Conservation (phyloP, 2,113 vertebrate genomes). For the Cryptomyrus ogoouensis region DNA sequence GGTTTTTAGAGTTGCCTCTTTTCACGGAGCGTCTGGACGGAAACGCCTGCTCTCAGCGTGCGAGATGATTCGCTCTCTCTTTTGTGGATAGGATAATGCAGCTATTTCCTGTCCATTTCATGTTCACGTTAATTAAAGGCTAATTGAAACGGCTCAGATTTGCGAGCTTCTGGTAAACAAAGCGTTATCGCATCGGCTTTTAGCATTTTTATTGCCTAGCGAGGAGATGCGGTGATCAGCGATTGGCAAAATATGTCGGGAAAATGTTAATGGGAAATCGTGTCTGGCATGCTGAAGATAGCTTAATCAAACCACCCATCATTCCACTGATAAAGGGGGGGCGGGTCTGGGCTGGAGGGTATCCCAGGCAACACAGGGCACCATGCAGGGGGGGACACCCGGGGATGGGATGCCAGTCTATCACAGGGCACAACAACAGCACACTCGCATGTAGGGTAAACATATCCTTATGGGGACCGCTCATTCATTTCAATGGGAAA, state of each 20-base stretch:
- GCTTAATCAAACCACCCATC: not conserved
- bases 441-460: too few species aligned
- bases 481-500: too few species aligned
- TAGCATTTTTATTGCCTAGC: not conserved
- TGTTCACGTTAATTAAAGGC: not conserved
- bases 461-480: too few species aligned
- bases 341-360: not conserved
- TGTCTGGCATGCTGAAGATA: not conserved
- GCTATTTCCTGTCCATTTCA: not conserved
- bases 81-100: not conserved
- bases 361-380: not conserved
- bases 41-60: not conserved
- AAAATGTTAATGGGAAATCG: not conserved
- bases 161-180: not conserved
- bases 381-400: not conserved
- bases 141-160: not conserved
- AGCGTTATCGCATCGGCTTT: not conserved
- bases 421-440: not conserved
- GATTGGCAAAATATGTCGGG: not conserved
- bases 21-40: not conserved
- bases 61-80: not conserved
- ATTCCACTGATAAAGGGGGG: not conserved
- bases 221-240: not conserved
- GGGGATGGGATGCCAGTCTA: not conserved
- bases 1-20: not conserved